phyloP scores from a whole-genome alignment of 2,888 invertebrate genomes.

The Drosophila tripunctata region DNA sequence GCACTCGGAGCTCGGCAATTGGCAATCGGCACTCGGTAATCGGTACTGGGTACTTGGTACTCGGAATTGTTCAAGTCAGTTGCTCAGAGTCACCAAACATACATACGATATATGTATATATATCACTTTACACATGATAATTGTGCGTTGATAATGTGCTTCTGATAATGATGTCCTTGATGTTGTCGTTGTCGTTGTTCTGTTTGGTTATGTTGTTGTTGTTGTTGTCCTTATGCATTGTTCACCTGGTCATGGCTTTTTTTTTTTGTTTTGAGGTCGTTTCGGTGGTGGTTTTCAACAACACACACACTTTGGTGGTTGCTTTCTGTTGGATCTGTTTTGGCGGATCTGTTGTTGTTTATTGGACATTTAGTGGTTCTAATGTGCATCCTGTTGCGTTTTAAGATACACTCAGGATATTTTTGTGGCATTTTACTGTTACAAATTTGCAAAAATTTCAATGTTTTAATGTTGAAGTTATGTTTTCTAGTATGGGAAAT shows the following conservation, averaged over 20 bases:
- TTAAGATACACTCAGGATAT: no score
- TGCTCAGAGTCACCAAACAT: slow-evolving; percentile 25
- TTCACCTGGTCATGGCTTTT: slow-evolving; percentile 31
- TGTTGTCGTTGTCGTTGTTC: slow-evolving; percentile 4
- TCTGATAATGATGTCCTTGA: slow-evolving; percentile 53
- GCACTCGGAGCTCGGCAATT: background rate
- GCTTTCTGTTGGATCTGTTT: background rate
- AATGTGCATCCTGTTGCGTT: slow-evolving; percentile 77
- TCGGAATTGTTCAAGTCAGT: background rate
- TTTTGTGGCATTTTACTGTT: no score
- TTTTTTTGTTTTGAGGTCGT: slow-evolving; percentile 25
- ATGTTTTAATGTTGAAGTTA: no score
- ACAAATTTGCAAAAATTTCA: no score
- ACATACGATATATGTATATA: slow-evolving; percentile 9
- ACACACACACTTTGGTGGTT: slow-evolving; percentile 25
- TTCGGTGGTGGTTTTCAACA: slow-evolving; percentile 43
- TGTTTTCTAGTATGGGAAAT: no score
- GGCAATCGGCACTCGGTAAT: background rate
- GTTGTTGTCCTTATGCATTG: slow-evolving; percentile 2
- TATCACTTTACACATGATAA: slow-evolving; percentile 76
- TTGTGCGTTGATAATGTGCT: slow-evolving; percentile 71
- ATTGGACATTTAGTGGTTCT: slow-evolving; percentile 68
- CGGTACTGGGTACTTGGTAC: background rate
- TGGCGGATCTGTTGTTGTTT: slow-evolving; percentile 26
- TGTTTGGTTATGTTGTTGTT: no score